These are phyloP conservation scores for Alosa alosa DNA, from an alignment of 2,113 vertebrate genomes.

Conservation along the genomic window DNA sequence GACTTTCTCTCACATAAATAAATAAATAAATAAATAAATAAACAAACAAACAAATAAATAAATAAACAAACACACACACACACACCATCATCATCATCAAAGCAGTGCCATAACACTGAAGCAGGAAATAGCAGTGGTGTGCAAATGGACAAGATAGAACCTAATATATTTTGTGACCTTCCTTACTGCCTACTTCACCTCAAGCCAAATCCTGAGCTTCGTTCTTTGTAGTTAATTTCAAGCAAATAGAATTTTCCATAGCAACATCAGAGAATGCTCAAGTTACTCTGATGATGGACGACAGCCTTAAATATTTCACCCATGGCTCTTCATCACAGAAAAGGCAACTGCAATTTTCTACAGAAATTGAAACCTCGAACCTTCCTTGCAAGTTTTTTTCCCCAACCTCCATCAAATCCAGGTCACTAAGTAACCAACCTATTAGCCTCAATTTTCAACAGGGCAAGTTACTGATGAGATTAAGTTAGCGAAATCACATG, in stretches of 20 bases:
- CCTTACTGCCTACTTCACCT: background rate
- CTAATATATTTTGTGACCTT: background rate
- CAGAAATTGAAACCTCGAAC: background rate
- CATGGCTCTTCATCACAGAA: background rate
- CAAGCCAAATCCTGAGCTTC: background rate
- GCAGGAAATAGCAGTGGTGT: constrained; percentile 13
- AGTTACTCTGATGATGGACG: background rate
- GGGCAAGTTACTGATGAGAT: background rate
- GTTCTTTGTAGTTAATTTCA: background rate
- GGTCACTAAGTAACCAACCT: constrained; percentile 12
- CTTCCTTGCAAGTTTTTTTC: background rate
- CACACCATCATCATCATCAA: constrained; percentile 5
- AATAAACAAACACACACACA: background rate
- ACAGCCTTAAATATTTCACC: background rate
- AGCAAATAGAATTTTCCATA: background rate
- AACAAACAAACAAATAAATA: no score
- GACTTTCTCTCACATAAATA: constrained; percentile 27
- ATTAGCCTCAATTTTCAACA: constrained; percentile 13
- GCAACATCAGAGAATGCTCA: background rate
- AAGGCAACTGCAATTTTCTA: constrained; percentile 10
- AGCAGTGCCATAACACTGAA: background rate
- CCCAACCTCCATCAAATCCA: background rate
- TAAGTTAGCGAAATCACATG: background rate
- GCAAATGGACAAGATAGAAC: background rate
- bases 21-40: no score